Evolutionary conservation across 1,140 invertebrate genomes (phyloP), one percentile per base, ranked within the genome.

Genomic region (Dendroctonus ponderosae): DNA sequence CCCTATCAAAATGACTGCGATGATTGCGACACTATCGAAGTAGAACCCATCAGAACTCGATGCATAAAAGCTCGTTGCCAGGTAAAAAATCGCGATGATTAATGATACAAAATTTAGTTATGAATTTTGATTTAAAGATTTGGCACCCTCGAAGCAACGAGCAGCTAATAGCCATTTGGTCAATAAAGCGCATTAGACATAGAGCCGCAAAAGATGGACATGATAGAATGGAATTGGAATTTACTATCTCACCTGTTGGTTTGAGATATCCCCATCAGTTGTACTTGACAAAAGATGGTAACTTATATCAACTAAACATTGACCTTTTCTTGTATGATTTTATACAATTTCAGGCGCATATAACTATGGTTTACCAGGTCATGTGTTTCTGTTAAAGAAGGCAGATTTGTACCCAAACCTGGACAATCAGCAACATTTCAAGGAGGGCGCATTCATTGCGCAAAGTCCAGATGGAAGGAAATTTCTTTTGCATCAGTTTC

Each of bases 151-250:
- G 76, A 46, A 79, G 79, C 51, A 75, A 76, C 66, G 75, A 79
- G 63, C 78, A 79, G 57, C 76, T 85, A 5, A 81, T 82, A 68
- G 85, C 85, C 0, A 73, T 85, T 58, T 88, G 86, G 86, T 84
- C 83, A 3, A 85, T 88, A 0, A 85, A 86, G 74, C 80, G 85
- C 40, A 82, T 86, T 42, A 74, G 85, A 46, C 85, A 87, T 76
- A 80, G 84, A 61, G 84, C 86, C 66, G 71, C 74, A 12, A 79
- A 82, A 58, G 74, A 74, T 8, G 78, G 79, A 5, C 71, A 41
- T 42, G 37, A 79, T 37, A 80, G 83, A 67, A 87, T 85, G 71
- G 86, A 88, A 73, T 77, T 87, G 65, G 85, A 85, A 70, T 87
- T 85, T 72, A 87, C 82, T 11, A 82, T 88, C 9, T 81, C 82